These are phyloP conservation scores for Netelia melanura DNA, from an alignment of 2,888 invertebrate genomes.

Conservation along the genomic window DNA sequence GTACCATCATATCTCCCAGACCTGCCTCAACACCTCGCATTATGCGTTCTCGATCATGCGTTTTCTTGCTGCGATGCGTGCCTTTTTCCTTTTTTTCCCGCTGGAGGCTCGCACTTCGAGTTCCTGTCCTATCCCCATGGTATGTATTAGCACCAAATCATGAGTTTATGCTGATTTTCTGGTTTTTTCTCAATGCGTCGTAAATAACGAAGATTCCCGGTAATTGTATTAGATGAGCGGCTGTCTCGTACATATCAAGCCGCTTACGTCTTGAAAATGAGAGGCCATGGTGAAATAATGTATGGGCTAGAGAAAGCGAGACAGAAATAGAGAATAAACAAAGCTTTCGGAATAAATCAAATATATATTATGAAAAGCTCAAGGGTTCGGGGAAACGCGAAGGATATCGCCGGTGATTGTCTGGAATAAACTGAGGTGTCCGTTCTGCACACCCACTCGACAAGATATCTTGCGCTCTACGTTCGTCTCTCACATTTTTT, in stretches of 20 bases:
- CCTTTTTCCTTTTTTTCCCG: constrained; percentile 22
- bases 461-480: neutral
- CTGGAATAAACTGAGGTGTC: neutral
- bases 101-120: constrained; percentile 48
- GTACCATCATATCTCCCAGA: constrained; percentile 71
- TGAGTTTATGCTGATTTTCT: constrained; percentile 29
- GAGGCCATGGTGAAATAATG: constrained; percentile 43
- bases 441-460: constrained; percentile 56
- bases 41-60: constrained; percentile 81
- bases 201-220: constrained; percentile 80
- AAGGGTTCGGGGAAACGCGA: constrained; percentile 16
- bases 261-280: constrained; percentile 43
- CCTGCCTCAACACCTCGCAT: constrained; percentile 82
- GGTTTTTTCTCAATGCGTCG: constrained; percentile 71
- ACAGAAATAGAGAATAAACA: constrained; percentile 29
- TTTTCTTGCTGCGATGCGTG: constrained; percentile 47
- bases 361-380: constrained; percentile 18
- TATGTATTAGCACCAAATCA: constrained; percentile 58
- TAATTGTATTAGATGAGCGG: constrained; percentile 83
- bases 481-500: neutral
- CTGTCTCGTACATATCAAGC: constrained; percentile 71
- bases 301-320: constrained; percentile 8
- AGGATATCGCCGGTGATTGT: constrained; percentile 75
- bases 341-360: constrained; percentile 71
- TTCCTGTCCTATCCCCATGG: constrained; percentile 51